Evolutionary conservation across 2,797 vertebrate species (phyloP).

Genomic region (Parambassis ranga): DNA sequence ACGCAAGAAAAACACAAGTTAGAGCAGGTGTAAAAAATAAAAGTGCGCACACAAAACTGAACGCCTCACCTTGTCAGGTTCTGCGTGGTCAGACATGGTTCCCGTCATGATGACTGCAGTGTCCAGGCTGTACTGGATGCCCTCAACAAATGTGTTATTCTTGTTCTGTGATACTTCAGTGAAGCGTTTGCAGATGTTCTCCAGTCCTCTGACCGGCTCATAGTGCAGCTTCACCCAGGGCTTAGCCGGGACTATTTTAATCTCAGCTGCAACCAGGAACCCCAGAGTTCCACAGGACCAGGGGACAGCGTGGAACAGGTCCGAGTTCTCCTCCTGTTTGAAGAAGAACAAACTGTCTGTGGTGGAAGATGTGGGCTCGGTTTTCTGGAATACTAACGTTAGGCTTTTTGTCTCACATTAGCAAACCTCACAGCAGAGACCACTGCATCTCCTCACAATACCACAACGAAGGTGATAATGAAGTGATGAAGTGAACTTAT

Average conservation of each 20-base stretch:
- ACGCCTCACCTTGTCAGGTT: slow-evolving; percentile 87
- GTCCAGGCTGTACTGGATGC: slow-evolving; percentile 88
- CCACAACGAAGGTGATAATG: too few species aligned
- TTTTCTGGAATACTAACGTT: background rate
- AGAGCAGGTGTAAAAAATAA: background rate
- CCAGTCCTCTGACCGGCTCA: slow-evolving; percentile 86
- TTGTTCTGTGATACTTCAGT: slow-evolving; percentile 84
- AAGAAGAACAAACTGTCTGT: background rate
- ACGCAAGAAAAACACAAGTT: background rate
- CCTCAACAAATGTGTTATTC: slow-evolving; percentile 94
- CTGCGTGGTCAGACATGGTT: slow-evolving; percentile 87
- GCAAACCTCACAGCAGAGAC: background rate
- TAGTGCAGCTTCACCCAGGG: slow-evolving; percentile 90
- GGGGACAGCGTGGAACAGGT: slow-evolving; percentile 96
- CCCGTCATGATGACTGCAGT: slow-evolving; percentile 97
- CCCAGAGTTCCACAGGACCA: slow-evolving; percentile 99
- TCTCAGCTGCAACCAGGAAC: slow-evolving; percentile 96
- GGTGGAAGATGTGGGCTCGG: background rate
- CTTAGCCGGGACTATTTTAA: slow-evolving; percentile 92
- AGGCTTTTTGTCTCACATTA: background rate
- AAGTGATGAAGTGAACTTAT: too few species aligned
- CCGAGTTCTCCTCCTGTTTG: slow-evolving; percentile 86
- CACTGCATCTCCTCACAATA: background rate
- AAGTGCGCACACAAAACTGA: background rate
- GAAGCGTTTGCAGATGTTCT: slow-evolving; percentile 90